A percentile compares a stretch with the other conserved stretches of the same genome.
Evolutionary conservation across 2,888 invertebrate genomes (phyloP).

Genomic region (Polydrusus tereticollis): DNA sequence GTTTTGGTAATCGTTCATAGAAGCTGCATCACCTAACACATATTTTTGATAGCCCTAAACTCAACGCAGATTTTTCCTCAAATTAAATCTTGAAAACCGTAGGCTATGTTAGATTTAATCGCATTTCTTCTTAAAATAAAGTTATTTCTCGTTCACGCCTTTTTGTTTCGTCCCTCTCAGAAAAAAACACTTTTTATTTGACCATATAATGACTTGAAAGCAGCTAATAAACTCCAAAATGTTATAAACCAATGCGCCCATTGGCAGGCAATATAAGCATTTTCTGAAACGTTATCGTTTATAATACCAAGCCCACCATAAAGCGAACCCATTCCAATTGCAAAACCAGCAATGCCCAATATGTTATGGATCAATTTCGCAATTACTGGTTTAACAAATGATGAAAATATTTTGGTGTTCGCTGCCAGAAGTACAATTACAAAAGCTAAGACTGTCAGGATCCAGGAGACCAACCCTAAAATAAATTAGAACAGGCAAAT

Average conservation of each 20-base stretch:
- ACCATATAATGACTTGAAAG: slow-evolving; percentile 46
- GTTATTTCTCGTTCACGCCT: too few relatives aligned
- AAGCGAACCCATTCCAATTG: slow-evolving; percentile 53
- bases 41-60: too few relatives aligned
- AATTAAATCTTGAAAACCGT: too few relatives aligned
- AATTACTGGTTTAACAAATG: slow-evolving; percentile 50
- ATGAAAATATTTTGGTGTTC: slow-evolving; percentile 48
- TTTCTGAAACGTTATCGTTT: slow-evolving; percentile 14
- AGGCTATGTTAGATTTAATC: too few relatives aligned
- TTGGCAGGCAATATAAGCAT: slow-evolving; percentile 31
- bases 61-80: too few relatives aligned
- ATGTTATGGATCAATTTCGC: slow-evolving; percentile 55
- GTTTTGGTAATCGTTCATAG: too few relatives aligned
- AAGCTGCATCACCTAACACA: too few relatives aligned
- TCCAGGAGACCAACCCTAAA: slow-evolving; percentile 56
- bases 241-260: slow-evolving; percentile 45
- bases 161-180: too few relatives aligned
- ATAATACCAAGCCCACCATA: slow-evolving; percentile 43
- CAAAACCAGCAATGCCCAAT: slow-evolving; percentile 52
- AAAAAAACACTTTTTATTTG: slow-evolving; percentile 31
- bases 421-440: slow-evolving; percentile 51
- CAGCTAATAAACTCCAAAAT: slow-evolving; percentile 49
- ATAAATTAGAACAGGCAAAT: too few relatives aligned
- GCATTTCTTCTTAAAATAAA: too few relatives aligned
- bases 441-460: slow-evolving; percentile 51